Base-by-base conservation (phyloP, 2,888 invertebrate genomes). In the Amphipyra tragopoginis region DNA sequence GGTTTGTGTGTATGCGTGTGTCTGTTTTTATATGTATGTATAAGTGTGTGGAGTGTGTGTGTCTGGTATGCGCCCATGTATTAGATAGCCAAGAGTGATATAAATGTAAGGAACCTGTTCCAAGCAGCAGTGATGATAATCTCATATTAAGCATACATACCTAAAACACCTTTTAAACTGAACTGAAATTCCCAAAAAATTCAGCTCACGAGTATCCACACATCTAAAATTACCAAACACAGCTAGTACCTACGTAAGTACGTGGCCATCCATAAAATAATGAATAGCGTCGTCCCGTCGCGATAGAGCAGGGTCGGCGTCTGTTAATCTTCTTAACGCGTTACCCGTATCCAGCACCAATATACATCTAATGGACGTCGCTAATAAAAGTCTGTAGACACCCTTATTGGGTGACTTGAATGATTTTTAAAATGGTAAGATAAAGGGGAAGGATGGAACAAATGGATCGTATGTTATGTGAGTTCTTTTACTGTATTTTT, bases 271-370 rank as follows among this genome's bases (percentile, higher is more conserved):
- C 40, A 57, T 64, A 62, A 57, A 76, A 58, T 64, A 79, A 76
- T 64, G 63, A 57, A 72, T 69, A 48, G 58, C 36, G 36, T 43
- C 47, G 40, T 39, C 52, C 33, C 52, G 15, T 13, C 56, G 67
- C 49, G 73, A 68, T 66, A 59, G 77, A 64, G 65, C 57, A 47
- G 61, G 76, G 77, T 73, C 64, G 56, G 70, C 49, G 62, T 47
- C 65, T 65, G 77, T 77, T 77, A 79, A 79, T 77, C 79, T 77
- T 77, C 64, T 51, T 79, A 76, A 79, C 74, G 77, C 63, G 43
- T 36, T 13, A 52, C 71, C 48, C 77, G 61, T 60, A 79, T 78
- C 65, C 59, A 51, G 55, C 48, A 40, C 55, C 66, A 66, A 62
- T 76, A 79, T 69, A 68, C 65, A 51, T 76, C 47, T 66, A 76